phyloP scores from a whole-genome alignment of 1,140 invertebrate genomes.

The Hydropsyche tenuis region DNA sequence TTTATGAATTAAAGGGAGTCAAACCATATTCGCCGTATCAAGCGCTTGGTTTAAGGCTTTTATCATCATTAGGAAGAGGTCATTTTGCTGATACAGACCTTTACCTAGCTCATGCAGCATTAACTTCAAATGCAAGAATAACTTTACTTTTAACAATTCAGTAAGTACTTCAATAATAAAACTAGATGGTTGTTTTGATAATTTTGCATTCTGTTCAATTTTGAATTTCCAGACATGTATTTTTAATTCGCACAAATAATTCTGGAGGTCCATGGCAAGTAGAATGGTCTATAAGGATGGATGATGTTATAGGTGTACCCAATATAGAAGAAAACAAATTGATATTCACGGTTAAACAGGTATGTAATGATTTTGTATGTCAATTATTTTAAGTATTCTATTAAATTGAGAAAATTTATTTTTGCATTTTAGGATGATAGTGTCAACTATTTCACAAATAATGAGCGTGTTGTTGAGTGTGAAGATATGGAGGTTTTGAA shows the following conservation, averaged over 20 bases:
- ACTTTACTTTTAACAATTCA: slow-evolving; percentile 68
- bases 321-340: slow-evolving; percentile 69
- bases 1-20: slow-evolving; percentile 64
- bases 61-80: slow-evolving; percentile 67
- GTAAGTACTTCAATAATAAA: slow-evolving; percentile 57
- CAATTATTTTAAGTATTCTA: slow-evolving; percentile 24
- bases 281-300: slow-evolving; percentile 77
- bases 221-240: slow-evolving; percentile 69
- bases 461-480: slow-evolving; percentile 72
- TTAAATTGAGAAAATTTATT: slow-evolving; percentile 9
- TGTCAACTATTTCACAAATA: slow-evolving; percentile 62
- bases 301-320: slow-evolving; percentile 76
- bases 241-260: slow-evolving; percentile 74
- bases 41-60: slow-evolving; percentile 69
- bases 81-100: slow-evolving; percentile 72
- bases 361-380: slow-evolving; percentile 53
- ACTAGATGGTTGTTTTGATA: slow-evolving; percentile 39
- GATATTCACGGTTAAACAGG: slow-evolving; percentile 77
- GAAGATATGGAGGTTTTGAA: slow-evolving; percentile 67
- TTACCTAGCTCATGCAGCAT: slow-evolving; percentile 75
- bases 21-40: slow-evolving; percentile 70
- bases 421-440: slow-evolving; percentile 62
- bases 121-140: slow-evolving; percentile 62
- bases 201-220: slow-evolving; percentile 46
- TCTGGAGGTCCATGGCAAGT: slow-evolving; percentile 77